Percentiles rank a stretch among this genome's conserved stretches.
Conservation (phyloP, 1,140 invertebrate genomes). For the Conus ventricosus region DNA sequence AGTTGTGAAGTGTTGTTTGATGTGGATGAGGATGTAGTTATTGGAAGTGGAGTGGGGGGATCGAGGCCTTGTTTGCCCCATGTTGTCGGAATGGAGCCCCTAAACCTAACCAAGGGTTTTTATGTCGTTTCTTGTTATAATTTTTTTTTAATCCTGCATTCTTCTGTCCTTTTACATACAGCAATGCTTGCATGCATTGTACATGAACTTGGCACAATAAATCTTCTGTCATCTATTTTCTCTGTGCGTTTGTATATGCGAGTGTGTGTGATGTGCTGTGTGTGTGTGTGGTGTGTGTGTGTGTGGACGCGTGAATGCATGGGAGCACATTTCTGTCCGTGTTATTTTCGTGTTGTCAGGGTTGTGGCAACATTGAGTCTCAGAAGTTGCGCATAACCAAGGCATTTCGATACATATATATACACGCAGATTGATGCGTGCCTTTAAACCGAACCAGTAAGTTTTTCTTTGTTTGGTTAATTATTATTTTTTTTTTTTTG, state of each 20-base stretch:
- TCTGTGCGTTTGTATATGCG: neutral
- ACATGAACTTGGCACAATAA: slow-evolving; percentile 33
- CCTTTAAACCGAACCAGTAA: neutral
- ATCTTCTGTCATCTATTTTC: neutral
- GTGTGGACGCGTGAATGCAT: slow-evolving; percentile 23
- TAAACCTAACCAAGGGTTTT: neutral
- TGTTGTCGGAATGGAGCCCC: neutral
- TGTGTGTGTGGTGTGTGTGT: slow-evolving; percentile 30
- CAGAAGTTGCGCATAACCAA: too few species aligned
- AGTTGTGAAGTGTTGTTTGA: neutral
- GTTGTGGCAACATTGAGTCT: neutral
- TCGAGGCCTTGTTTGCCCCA: neutral
- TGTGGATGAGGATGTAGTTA: neutral
- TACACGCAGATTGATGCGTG: too few species aligned
- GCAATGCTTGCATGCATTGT: slow-evolving; percentile 25
- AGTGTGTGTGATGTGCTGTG: slow-evolving; percentile 29
- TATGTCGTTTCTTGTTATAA: neutral
- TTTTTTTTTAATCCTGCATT: neutral
- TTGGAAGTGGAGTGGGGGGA: neutral
- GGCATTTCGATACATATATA: too few species aligned
- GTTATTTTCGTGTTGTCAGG: neutral
- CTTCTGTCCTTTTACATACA: neutral
- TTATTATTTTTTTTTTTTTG: too few species aligned
- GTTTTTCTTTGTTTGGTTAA: neutral
- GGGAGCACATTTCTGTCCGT: neutral